Evolutionary conservation across 2,797 vertebrate species (phyloP), one percentile per base, ranked within the genome.

Genomic region (Setipinna tenuifilis): DNA sequence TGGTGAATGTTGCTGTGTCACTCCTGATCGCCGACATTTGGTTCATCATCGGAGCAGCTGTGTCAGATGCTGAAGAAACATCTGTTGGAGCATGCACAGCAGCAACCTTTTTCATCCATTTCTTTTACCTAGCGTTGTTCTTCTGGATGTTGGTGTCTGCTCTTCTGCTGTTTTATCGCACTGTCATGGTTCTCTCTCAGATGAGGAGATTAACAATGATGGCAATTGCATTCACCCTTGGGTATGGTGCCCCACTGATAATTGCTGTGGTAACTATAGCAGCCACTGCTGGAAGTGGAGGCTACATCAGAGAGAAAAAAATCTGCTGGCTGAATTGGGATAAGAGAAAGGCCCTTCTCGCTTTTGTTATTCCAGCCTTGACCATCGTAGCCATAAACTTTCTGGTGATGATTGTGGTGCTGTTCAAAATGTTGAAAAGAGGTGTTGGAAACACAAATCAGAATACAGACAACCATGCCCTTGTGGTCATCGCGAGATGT

Each of bases 71-170:
- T 48, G 54, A 91, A 0, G 1, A 17, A 0, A 90, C 92, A 83
- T 93, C 89, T 0, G 85, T 89, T 21, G 86, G 68, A 0, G 10
- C 94, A 71, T 99, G 98, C 75, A 92, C 91, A 50, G 85, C 96
- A 0, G 93, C 95, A 54, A 97, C 97, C 0, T 99, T 98, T 91
- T 98, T 98, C 61, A 95, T 96, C 83, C 98, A 99, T 84, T 95
- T 98, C 58, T 98, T 98, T 92, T 99, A 98, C 88, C 95, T 99
- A 21, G 95, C 96, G 0, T 91, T 97, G 78, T 98, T 99, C 87
- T 99, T 99, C 91, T 99, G 98, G 98, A 99, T 99, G 97, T 90
- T 99, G 9, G 93, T 96, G 0, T 95, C 96, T 81, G 97, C 94
- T 11, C 92, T 98, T 82, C 94, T 99, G 89, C 93, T 99, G 58